These are phyloP conservation scores for Microctenopoma stevenorrisi DNA, from an alignment of 2,797 vertebrate species.

Conservation along the genomic window DNA sequence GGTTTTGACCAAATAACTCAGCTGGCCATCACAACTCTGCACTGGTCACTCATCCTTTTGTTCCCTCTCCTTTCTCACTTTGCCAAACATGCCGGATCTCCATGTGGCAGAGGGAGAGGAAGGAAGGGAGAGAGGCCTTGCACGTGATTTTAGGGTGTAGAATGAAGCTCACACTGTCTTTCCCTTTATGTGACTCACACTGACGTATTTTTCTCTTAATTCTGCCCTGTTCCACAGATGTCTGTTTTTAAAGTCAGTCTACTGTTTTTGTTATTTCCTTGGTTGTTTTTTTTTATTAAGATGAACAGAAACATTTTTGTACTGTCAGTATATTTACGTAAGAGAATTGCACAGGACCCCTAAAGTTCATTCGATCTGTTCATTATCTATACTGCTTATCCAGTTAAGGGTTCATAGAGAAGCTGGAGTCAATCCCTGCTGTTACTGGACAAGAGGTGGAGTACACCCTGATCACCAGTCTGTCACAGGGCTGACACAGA, in stretches of 20 bases:
- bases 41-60: slow-evolving; percentile 79
- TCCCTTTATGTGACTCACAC: slow-evolving; percentile 70
- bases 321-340: not conserved
- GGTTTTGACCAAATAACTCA: slow-evolving; percentile 81
- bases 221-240: slow-evolving; percentile 15
- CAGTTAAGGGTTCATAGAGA: too few relatives aligned
- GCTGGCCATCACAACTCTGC: slow-evolving; percentile 72
- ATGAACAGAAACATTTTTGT: slow-evolving; percentile 21
- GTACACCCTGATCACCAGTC: too few relatives aligned
- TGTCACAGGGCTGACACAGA: too few relatives aligned
- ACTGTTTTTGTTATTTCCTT: not conserved
- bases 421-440: too few relatives aligned
- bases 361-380: too few relatives aligned
- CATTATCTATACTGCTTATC: too few relatives aligned
- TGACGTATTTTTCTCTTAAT: slow-evolving; percentile 57
- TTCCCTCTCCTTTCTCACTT: slow-evolving; percentile 66
- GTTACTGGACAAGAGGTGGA: too few relatives aligned
- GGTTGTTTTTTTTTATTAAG: slow-evolving; percentile 13
- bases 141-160: slow-evolving; percentile 63
- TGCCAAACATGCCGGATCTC: slow-evolving; percentile 80
- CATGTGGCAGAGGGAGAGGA: slow-evolving; percentile 65
- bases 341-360: not conserved
- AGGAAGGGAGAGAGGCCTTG: slow-evolving; percentile 66
- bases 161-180: slow-evolving; percentile 64
- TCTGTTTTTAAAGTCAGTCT: slow-evolving; percentile 29